Evolutionary conservation across 2,797 vertebrate species (phyloP).

Genomic region (Crypturellus tataupa): DNA sequence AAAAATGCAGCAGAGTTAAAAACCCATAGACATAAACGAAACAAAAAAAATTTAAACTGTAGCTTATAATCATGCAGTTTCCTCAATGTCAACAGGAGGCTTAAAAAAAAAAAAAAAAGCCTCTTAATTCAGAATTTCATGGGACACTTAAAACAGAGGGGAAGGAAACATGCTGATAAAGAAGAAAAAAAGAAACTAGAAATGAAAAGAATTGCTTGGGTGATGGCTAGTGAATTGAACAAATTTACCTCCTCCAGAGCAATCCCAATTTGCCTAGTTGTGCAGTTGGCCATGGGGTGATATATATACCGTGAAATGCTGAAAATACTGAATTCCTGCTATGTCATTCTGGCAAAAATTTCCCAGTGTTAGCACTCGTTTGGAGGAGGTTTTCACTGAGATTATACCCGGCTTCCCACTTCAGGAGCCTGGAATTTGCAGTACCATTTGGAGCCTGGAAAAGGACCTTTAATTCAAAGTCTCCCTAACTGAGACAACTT

Average conservation of each 20-base stretch:
- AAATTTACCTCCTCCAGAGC: background rate
- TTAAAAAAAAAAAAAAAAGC: slow-evolving; percentile 40
- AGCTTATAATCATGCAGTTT: slow-evolving; percentile 72
- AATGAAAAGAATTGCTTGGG: background rate
- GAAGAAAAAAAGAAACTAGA: background rate
- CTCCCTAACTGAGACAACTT: background rate
- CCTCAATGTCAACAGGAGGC: slow-evolving; percentile 48
- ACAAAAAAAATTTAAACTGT: slow-evolving; percentile 45
- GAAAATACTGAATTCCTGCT: background rate
- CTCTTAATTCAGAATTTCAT: slow-evolving; percentile 1
- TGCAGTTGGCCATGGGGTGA: background rate
- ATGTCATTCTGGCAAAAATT: background rate
- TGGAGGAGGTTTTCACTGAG: background rate
- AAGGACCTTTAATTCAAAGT: background rate
- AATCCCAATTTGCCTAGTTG: background rate
- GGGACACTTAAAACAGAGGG: slow-evolving; percentile 16
- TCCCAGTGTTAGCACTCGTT: background rate
- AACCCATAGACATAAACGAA: slow-evolving; percentile 40
- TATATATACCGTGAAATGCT: background rate
- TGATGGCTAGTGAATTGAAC: background rate
- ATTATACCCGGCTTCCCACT: background rate
- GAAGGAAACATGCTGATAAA: background rate
- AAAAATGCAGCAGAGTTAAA: slow-evolving; percentile 44
- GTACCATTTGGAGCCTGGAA: background rate
- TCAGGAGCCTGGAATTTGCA: background rate